Evolutionary conservation across 2,888 invertebrate species (phyloP).

Genomic region (Tethea ocularis): DNA sequence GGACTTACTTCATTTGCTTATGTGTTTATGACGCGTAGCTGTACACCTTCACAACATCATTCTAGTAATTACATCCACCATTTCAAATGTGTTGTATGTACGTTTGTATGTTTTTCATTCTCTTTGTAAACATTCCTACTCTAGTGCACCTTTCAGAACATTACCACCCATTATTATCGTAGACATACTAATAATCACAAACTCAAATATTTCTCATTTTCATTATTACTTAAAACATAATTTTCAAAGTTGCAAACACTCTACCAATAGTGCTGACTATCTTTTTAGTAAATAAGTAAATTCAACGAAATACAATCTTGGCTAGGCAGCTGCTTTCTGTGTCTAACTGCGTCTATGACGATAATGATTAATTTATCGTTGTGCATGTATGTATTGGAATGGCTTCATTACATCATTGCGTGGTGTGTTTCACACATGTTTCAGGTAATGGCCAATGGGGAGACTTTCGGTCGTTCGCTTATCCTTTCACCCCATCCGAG

Average conservation of each 20-base stretch:
- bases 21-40: slow-evolving; percentile 34
- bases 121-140: slow-evolving; percentile 43
- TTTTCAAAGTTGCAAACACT: slow-evolving; percentile 11
- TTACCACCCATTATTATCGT: not conserved
- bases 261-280: slow-evolving; percentile 13
- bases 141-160: slow-evolving; percentile 24
- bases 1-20: slow-evolving; percentile 42
- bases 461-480: slow-evolving; percentile 86
- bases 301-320: slow-evolving; percentile 14
- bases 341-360: slow-evolving; percentile 66
- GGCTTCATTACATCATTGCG: slow-evolving; percentile 84
- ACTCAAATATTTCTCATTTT: not conserved
- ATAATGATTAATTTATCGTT: slow-evolving; percentile 59
- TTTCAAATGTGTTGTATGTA: slow-evolving; percentile 38
- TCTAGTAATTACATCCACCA: slow-evolving; percentile 36
- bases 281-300: not conserved
- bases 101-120: slow-evolving; percentile 29
- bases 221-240: not conserved
- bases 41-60: slow-evolving; percentile 31
- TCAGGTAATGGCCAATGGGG: slow-evolving; percentile 88
- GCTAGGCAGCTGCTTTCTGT: slow-evolving; percentile 62
- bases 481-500: slow-evolving; percentile 79
- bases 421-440: slow-evolving; percentile 86
- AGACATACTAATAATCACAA: not conserved
- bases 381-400: slow-evolving; percentile 82